Evolutionary conservation across 2,113 vertebrate genomes (phyloP).

Genomic region (Centrocercus urophasianus): DNA sequence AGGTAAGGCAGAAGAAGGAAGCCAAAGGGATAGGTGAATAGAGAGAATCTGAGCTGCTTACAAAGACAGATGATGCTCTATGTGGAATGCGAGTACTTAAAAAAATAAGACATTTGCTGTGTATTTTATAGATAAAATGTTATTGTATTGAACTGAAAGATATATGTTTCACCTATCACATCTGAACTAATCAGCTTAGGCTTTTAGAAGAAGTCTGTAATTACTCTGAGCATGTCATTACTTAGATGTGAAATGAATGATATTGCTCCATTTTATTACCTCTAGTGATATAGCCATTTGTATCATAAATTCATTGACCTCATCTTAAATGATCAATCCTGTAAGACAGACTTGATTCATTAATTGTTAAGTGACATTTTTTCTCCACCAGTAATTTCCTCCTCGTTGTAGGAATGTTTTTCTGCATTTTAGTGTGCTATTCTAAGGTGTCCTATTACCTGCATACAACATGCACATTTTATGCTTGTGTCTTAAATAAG

Average conservation of each 20-base stretch:
- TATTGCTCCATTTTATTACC: constrained; percentile 74
- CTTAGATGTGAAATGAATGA: constrained; percentile 74
- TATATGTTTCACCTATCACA: constrained; percentile 63
- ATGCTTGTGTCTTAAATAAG: neutral
- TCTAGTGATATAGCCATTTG: constrained; percentile 76
- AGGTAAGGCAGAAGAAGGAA: neutral
- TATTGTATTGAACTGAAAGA: constrained; percentile 72
- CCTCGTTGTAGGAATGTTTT: constrained; percentile 50
- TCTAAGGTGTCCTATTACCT: neutral
- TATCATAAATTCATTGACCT: constrained; percentile 83
- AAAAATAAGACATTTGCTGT: constrained; percentile 20
- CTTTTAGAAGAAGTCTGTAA: constrained; percentile 77
- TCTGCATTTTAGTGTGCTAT: constrained; percentile 39
- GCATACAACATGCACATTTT: neutral
- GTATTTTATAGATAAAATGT: constrained; percentile 67
- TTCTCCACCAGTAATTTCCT: constrained; percentile 71
- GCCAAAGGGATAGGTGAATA: neutral
- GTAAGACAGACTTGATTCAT: constrained; percentile 78
- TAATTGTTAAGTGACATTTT: constrained; percentile 79
- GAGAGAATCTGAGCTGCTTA: neutral
- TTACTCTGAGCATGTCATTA: constrained; percentile 75
- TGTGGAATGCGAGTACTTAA: neutral
- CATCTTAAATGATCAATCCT: constrained; percentile 77
- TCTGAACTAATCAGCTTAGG: constrained; percentile 76
- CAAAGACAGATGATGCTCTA: neutral